Evolutionary conservation across 2,113 vertebrate genomes (phyloP).

Genomic region (Notothenia rossii): DNA sequence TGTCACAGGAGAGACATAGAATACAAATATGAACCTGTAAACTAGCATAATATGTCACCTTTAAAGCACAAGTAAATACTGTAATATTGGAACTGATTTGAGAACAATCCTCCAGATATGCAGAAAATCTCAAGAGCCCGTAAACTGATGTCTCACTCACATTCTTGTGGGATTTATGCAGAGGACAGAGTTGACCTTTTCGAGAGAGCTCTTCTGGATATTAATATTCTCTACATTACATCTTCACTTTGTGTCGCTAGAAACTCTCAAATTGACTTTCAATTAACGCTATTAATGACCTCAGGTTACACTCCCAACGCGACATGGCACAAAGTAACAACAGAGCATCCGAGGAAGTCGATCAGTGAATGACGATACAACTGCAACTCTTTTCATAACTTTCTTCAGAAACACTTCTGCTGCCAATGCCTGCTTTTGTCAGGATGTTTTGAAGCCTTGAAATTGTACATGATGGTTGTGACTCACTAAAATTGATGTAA

Average conservation of each 20-base stretch:
- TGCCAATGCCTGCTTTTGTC: neutral
- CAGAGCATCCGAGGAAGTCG: neutral
- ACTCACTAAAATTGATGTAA: conserved; percentile 5
- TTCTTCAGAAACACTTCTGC: neutral
- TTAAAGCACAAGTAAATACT: neutral
- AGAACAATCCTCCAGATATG: neutral
- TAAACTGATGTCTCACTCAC: neutral
- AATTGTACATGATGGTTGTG: conserved; percentile 2
- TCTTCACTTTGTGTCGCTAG: conserved; percentile 20
- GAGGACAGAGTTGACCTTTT: conserved; percentile 53
- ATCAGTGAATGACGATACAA: conserved; percentile 21
- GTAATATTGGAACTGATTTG: neutral
- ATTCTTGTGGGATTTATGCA: conserved; percentile 44
- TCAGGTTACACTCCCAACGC: neutral
- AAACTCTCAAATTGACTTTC: neutral
- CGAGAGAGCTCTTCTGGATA: conserved; percentile 16
- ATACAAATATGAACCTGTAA: no score
- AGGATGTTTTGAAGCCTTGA: neutral
- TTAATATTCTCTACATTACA: conserved; percentile 40
- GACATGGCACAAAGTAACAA: neutral
- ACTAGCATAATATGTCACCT: no score
- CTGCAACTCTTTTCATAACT: neutral
- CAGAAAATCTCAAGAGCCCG: conserved; percentile 4
- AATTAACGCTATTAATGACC: neutral
- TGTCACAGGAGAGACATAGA: no score